phyloP scores from a whole-genome alignment of 2,797 vertebrate species.

The Onychomys arenicola region DNA sequence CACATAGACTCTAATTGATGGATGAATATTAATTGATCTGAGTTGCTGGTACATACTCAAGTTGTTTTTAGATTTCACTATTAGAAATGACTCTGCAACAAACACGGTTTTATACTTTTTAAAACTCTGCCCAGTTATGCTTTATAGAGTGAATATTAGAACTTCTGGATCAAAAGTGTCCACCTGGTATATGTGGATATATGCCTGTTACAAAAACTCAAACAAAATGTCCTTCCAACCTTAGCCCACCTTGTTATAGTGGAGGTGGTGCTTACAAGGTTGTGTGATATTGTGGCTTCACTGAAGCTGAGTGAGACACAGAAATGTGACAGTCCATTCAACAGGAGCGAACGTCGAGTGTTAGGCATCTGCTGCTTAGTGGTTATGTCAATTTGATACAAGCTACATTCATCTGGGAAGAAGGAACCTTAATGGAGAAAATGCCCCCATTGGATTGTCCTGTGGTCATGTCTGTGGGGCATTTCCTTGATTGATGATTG shows the following conservation, averaged over 20 bases:
- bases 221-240: neutral
- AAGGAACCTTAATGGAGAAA: neutral
- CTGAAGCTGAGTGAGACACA: neutral
- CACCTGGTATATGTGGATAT: neutral
- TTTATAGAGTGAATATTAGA: slow-evolving; percentile 19
- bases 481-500: neutral
- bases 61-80: neutral
- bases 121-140: slow-evolving; percentile 13
- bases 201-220: neutral
- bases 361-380: neutral
- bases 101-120: neutral
- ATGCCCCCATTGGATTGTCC: neutral
- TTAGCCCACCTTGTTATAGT: neutral
- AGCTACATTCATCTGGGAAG: neutral
- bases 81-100: slow-evolving; percentile 28
- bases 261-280: neutral
- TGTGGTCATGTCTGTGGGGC: neutral
- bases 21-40: neutral
- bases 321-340: neutral
- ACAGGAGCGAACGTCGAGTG: neutral
- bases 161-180: neutral
- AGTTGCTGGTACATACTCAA: neutral
- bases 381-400: neutral
- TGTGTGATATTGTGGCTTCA: slow-evolving; percentile 22
- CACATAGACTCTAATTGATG: neutral